phyloP scores from a whole-genome alignment of 37 sponge, comb jelly and placozoan genomes.

The Spongilla lacustris region DNA sequence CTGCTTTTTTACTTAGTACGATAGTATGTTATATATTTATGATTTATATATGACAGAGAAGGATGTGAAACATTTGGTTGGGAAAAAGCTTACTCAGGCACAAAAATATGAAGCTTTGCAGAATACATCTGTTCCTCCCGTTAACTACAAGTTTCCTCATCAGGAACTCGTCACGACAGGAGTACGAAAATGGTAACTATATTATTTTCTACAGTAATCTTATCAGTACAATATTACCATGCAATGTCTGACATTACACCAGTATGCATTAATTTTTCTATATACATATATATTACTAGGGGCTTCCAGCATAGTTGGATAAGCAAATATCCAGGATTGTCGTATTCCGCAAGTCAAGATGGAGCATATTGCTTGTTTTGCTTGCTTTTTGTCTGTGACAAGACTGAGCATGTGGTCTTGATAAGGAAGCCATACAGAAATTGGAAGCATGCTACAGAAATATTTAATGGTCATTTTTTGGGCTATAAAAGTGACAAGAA shows the following conservation, averaged over 20 bases:
- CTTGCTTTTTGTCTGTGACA: conserved; percentile 1
- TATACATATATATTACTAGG: not conserved
- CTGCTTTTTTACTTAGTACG: not conserved
- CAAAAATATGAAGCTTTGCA: not conserved
- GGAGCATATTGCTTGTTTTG: not conserved
- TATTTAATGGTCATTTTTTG: not conserved
- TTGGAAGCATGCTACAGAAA: not conserved
- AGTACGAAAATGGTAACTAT: not conserved
- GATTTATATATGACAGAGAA: not conserved
- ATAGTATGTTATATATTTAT: not conserved
- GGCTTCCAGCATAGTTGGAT: not conserved
- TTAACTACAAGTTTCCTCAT: not conserved
- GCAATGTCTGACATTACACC: no score
- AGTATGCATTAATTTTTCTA: not conserved
- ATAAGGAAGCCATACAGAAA: not conserved
- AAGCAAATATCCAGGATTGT: not conserved
- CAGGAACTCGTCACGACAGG: not conserved
- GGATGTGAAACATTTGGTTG: not conserved
- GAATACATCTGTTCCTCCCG: not conserved
- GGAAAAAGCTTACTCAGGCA: not conserved
- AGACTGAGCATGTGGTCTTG: not conserved
- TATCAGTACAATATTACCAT: no score
- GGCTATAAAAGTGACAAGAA: not conserved
- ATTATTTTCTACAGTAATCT: not conserved
- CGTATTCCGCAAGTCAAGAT: not conserved